Evolutionary conservation across 2,113 vertebrate genomes (phyloP), one percentile per base, ranked within the genome.

Genomic region (Axis porcinus): DNA sequence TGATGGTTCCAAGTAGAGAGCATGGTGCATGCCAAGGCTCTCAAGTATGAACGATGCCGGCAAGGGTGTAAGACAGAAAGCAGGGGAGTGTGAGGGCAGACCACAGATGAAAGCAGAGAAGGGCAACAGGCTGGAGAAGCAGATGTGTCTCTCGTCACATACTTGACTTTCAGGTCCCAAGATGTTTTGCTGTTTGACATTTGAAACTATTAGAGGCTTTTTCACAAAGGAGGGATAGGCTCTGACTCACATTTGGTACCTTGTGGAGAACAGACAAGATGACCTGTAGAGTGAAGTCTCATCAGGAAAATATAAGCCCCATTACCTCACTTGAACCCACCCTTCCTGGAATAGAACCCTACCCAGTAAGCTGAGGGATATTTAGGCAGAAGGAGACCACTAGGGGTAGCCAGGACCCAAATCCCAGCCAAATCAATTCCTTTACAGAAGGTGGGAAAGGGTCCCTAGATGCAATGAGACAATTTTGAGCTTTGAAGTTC

Each of bases 61-160:
- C 15, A 30, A 33, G 4, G 33, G 12, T 40, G 10, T 33, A 55
- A 27, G 2, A 23, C 4, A 21, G 19, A 60, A 74, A 86, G 19
- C 7, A n/a, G 40, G 3, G 8, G 17, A 62, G 4, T 6, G 9
- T 36, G 13, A 43, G 1, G 33, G 54, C 54, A 88, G 12, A 19
- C 0, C 7, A 36, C 13, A 27, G 7, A 14, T 7, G 36, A 4
- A 40, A 25, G 15, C 1, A 43, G 14, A 40, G 2, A 23, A 45
- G 27, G 13, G 23, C 27, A 79, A 89, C 10, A 23, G 17, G 2
- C 4, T 33, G 6, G 7, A 36, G 25, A n/a, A 33, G 10, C 6
- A 23, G 17, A 6, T 30, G 7, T 5, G 3, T 58, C 14, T 94
- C 57, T 36, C 2, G 15, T 27, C 9, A 57, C 2, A n/a, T 1